Evolutionary conservation across 2,888 invertebrate species (phyloP).

Genomic region (Metalampra italica): DNA sequence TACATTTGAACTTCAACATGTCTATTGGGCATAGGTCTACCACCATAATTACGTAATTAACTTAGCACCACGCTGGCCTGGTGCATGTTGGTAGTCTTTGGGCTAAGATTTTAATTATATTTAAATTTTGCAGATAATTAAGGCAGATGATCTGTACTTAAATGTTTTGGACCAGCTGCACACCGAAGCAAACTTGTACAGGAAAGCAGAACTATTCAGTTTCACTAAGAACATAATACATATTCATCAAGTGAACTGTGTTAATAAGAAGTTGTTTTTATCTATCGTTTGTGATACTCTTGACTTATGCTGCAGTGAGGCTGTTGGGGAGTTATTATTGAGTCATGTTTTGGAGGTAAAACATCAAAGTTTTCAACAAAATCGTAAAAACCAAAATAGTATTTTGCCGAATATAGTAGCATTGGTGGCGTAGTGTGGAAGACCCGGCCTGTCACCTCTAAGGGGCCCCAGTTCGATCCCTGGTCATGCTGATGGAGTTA

Average conservation of each 20-base stretch:
- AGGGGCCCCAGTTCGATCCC: no score
- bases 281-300: conserved; percentile 50
- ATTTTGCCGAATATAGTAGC: no score
- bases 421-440: no score
- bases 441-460: no score
- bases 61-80: no score
- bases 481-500: no score
- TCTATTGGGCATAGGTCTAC: no score
- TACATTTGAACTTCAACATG: no score
- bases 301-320: conserved; percentile 47
- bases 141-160: conserved; percentile 45
- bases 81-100: no score
- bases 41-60: no score
- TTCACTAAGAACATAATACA: conserved; percentile 44
- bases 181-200: conserved; percentile 53
- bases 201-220: conserved; percentile 47
- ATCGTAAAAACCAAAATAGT: no score
- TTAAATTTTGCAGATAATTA: conserved; percentile 37
- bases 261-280: conserved; percentile 40
- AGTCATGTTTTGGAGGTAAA: conserved; percentile 49
- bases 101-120: neutral
- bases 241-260: conserved; percentile 49
- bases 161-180: conserved; percentile 45
- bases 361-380: no score
- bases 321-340: conserved; percentile 48